Evolutionary conservation across 1,140 invertebrate species (phyloP).

Genomic region (Drosophila subpulchrella): DNA sequence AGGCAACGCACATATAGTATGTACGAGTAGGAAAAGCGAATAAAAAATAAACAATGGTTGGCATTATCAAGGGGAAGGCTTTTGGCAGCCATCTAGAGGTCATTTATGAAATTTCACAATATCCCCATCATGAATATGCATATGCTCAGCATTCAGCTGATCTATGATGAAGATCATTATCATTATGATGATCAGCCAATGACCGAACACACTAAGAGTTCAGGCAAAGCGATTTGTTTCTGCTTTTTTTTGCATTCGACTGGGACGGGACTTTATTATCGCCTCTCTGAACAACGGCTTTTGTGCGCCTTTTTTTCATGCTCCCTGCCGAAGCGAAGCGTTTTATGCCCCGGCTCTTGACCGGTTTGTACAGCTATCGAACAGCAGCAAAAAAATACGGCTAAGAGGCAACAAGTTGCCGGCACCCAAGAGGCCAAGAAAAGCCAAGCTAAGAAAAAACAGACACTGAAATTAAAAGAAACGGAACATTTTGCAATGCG

Average conservation of each 20-base stretch:
- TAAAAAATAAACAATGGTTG: conserved; percentile 54
- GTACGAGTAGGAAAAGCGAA: conserved; percentile 12
- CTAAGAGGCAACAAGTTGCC: conserved; percentile 46
- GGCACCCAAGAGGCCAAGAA: conserved; percentile 31
- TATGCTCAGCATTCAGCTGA: conserved; percentile 25
- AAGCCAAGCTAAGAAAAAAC: conserved; percentile 3
- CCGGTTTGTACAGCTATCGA: conserved; percentile 77
- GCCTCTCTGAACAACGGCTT: conserved; percentile 55
- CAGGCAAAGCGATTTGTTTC: conserved; percentile 13
- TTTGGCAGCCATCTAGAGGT: conserved; percentile 44
- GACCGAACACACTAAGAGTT: conserved; percentile 47
- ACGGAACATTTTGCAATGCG: conserved; percentile 73
- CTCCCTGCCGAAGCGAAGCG: conserved; percentile 38
- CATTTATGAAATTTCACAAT: conserved; percentile 62
- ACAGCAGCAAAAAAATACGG: conserved; percentile 27
- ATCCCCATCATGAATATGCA: conserved; percentile 42
- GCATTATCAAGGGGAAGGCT: conserved; percentile 64
- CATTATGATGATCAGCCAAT: conserved; percentile 47
- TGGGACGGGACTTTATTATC: conserved; percentile 28
- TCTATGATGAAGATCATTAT: conserved; percentile 7
- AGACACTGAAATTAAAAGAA: conserved; percentile 25
- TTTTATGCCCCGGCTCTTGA: conserved; percentile 73
- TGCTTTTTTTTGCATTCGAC: conserved; percentile 38
- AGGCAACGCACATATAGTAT: conserved; percentile 24
- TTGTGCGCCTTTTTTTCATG: conserved; percentile 45